A percentile compares a stretch with the other conserved stretches of the same genome.
Conservation (phyloP, 2,797 vertebrate species). For the Oreonectes daqikongensis region DNA sequence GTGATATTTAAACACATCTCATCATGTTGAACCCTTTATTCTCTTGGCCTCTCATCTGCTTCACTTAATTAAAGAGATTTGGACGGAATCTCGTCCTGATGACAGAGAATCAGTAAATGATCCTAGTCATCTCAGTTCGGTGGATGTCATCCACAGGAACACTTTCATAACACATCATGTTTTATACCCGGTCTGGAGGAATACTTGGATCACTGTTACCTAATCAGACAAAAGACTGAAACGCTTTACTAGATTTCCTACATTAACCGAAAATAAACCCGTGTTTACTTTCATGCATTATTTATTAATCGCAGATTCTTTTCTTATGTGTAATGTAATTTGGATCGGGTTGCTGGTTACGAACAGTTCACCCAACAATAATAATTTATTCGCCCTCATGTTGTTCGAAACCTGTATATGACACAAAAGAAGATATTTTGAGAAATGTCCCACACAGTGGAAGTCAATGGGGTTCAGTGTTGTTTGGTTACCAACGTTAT, state of each 20-base stretch:
- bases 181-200: neutral
- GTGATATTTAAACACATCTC: slow-evolving; percentile 12
- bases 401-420: too few species aligned
- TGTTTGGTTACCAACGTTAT: too few species aligned
- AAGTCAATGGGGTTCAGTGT: too few species aligned
- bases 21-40: neutral
- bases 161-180: neutral
- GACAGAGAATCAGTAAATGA: neutral
- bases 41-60: neutral
- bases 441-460: neutral
- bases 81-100: neutral
- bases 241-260: neutral
- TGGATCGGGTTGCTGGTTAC: neutral
- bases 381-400: too few species aligned
- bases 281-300: neutral
- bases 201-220: neutral
- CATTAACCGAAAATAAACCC: neutral
- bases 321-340: neutral
- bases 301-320: neutral
- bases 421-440: neutral
- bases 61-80: neutral
- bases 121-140: neutral
- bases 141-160: neutral
- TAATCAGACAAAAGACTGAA: neutral
- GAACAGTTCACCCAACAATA: too few species aligned